Base-by-base conservation (phyloP, 2,888 invertebrate genomes). In the Linyphia triangularis region DNA sequence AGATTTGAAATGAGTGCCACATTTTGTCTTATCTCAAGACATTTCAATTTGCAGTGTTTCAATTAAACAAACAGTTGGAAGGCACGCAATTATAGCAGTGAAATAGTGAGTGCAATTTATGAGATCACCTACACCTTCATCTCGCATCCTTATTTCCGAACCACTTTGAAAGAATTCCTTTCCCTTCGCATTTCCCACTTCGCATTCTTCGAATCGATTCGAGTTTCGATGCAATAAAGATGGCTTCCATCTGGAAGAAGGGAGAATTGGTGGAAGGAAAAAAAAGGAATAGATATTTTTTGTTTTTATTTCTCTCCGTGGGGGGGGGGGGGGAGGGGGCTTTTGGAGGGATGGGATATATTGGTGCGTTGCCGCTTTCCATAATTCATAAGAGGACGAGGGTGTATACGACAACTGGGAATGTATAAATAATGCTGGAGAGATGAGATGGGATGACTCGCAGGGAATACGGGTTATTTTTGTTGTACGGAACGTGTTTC, bases 351-450 rank as follows among this genome's bases (percentile, higher is more conserved):
- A n/a, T n/a, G n/a, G n/a, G n/a, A 63, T 28, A 61, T 61, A 22
- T 67, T n/a, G 19, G 6, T 13, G 16, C 57, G 69, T 24, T 24
- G 61, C 24, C 65, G 73, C 83, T 73, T 75, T 86, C 86, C 86
- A 86, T 86, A 81, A 86, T 86, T 86, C 86, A 86, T 86, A 81
- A 86, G 86, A 26, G 72, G 65, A 26, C 22, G 30, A 24, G 40
- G 63, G 85, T 59, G 78, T 37, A 69, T 16, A 43, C 26, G 73
- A 57, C 73, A 33, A 13, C 22, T 30, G 33, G 26, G 85, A 81
- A 86, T 81, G 75, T 81, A 81, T 81, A 86, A 86, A 81, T 79
- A 79, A 79, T 61, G 67, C 28, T 2, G 22, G 51, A 40, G 19
- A 9, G n/a, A 22, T 4, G 37, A 37, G 30, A 26, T 2, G 24